These are phyloP conservation scores for Trichacis sp. DNA, from an alignment of 2,888 invertebrate genomes.

Conservation along the genomic window DNA sequence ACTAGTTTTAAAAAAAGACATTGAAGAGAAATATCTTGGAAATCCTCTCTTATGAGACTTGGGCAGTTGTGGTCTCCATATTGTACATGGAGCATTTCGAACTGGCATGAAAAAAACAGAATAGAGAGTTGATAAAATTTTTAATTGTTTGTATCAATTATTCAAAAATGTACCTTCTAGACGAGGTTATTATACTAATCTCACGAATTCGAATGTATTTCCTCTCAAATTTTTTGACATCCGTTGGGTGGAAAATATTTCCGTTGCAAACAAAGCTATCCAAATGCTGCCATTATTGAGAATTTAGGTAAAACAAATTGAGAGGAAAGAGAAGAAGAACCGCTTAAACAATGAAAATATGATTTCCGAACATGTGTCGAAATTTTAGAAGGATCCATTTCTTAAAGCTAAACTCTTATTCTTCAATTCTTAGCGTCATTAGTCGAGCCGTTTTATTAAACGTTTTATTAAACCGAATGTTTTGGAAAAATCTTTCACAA, in stretches of 20 bases:
- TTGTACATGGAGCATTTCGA: slow-evolving; percentile 17
- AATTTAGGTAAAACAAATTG: slow-evolving; percentile 14
- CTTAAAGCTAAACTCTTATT: too few species aligned
- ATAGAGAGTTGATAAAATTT: slow-evolving; percentile 14
- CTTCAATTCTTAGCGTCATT: too few species aligned
- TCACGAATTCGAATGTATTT: too few species aligned
- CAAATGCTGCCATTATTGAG: slow-evolving; percentile 32
- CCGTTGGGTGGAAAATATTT: slow-evolving; percentile 16
- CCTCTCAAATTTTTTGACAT: too few species aligned
- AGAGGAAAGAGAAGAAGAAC: slow-evolving; percentile 12
- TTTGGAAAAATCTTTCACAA: slow-evolving; percentile 6
- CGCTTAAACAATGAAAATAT: background rate
- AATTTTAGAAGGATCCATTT: slow-evolving; percentile 14
- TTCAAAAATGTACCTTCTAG: too few species aligned
- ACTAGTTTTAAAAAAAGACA: slow-evolving; percentile 24
- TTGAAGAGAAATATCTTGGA: slow-evolving; percentile 29
- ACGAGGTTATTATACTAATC: too few species aligned
- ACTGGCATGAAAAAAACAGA: slow-evolving; percentile 5
- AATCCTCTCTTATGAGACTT: slow-evolving; percentile 8
- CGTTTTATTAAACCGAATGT: slow-evolving; percentile 15
- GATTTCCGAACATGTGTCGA: slow-evolving; percentile 17
- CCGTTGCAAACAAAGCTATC: slow-evolving; percentile 8
- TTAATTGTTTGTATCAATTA: slow-evolving; percentile 9
- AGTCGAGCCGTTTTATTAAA: slow-evolving; percentile 37
- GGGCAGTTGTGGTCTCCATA: slow-evolving; percentile 18